Conservation (phyloP, 2,113 vertebrate species). For the Xyrauchen texanus region DNA sequence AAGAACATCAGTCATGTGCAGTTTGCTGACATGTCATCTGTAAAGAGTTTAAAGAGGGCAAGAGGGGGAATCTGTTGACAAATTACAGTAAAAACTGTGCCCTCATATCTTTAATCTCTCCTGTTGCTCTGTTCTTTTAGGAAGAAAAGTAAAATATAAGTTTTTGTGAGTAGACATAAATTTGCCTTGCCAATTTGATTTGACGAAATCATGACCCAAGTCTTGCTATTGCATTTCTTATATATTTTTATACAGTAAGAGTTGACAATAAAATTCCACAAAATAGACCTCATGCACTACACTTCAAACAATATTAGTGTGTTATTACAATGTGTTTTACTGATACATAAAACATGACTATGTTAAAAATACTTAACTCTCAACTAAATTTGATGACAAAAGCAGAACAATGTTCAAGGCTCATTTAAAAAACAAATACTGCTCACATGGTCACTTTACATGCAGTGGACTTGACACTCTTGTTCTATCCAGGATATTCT, state of each 20-base stretch:
- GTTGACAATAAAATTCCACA: slow-evolving; percentile 52
- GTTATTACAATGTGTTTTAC: slow-evolving; percentile 47
- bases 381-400: slow-evolving; percentile 46
- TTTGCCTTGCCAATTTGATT: no score
- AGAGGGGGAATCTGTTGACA: not conserved
- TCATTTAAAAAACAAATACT: slow-evolving; percentile 12
- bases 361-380: slow-evolving; percentile 56
- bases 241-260: slow-evolving; percentile 50
- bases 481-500: slow-evolving; percentile 1
- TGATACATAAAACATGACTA: slow-evolving; percentile 47
- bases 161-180: no score
- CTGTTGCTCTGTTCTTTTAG: no score
- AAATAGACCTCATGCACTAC: slow-evolving; percentile 55
- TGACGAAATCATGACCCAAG: not conserved
- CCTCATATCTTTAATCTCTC: not conserved
- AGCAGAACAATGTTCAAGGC: slow-evolving; percentile 10
- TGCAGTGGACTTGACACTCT: slow-evolving; percentile 47
- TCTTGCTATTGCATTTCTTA: slow-evolving; percentile 14
- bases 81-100: not conserved
- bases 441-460: slow-evolving; percentile 49
- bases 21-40: not conserved
- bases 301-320: slow-evolving; percentile 46
- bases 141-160: not conserved
- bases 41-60: not conserved
- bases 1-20: slow-evolving; percentile 11